Evolutionary conservation across 2,888 invertebrate species (phyloP).

Genomic region (Morpho helenor): DNA sequence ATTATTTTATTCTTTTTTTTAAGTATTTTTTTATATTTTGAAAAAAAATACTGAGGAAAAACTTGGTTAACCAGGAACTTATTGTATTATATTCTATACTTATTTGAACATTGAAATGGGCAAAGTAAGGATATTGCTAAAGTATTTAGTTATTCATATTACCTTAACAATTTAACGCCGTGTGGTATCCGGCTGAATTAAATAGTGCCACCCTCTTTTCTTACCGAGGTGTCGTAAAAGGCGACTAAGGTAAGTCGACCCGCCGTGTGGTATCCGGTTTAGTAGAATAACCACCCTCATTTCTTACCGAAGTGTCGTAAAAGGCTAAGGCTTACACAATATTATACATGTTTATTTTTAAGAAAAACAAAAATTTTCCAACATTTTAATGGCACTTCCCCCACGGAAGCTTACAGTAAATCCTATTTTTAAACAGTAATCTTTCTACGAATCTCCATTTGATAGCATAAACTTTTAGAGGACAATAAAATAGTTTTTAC

Average conservation of each 20-base stretch:
- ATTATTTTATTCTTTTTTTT: no score
- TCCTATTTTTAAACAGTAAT: conserved; percentile 29
- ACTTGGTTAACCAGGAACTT: no score
- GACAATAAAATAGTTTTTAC: conserved; percentile 58
- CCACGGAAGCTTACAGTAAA: not conserved
- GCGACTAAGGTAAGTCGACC: no score
- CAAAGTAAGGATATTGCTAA: not conserved
- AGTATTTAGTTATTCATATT: not conserved
- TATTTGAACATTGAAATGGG: conserved; percentile 3
- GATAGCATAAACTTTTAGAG: conserved; percentile 50
- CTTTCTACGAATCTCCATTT: conserved; percentile 33
- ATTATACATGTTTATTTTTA: not conserved
- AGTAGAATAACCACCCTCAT: no score
- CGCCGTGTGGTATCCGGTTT: no score
- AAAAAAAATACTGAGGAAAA: no score
- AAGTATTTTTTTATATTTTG: no score
- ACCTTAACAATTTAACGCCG: not conserved
- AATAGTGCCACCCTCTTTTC: no score
- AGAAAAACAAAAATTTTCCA: not conserved
- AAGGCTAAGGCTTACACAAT: no score
- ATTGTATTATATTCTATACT: not conserved
- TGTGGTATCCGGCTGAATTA: no score
- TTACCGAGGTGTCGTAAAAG: no score
- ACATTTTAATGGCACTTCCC: not conserved
- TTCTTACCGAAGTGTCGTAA: no score